Conservation (phyloP, 1,140 invertebrate genomes). For the Drosophila pruinosa region DNA sequence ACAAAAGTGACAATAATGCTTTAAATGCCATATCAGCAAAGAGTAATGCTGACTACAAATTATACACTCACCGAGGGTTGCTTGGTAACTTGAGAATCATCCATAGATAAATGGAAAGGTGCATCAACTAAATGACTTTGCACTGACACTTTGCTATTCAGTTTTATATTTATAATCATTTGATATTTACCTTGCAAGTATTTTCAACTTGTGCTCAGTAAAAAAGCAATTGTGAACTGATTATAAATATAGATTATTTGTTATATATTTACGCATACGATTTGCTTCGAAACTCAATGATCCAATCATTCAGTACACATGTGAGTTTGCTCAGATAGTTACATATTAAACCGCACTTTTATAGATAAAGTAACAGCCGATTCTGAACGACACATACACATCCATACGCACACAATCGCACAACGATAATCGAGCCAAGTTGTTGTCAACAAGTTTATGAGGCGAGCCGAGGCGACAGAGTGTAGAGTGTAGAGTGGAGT, state of each 20-base stretch:
- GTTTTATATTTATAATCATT: not conserved
- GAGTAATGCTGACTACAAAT: slow-evolving; percentile 74
- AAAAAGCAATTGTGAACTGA: not conserved
- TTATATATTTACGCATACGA: not conserved
- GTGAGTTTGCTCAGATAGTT: not conserved
- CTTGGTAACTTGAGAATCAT: slow-evolving; percentile 1
- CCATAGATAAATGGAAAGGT: too few relatives aligned
- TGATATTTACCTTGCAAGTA: not conserved
- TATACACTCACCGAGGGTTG: slow-evolving; percentile 46
- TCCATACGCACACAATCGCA: slow-evolving; percentile 23
- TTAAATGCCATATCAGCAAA: slow-evolving; percentile 77
- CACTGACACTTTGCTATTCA: not conserved
- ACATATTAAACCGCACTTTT: slow-evolving; percentile 24
- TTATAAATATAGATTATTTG: not conserved
- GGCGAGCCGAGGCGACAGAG: not conserved
- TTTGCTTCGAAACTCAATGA: slow-evolving; percentile 20
- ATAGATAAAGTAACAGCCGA: slow-evolving; percentile 72
- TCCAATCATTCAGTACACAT: not conserved
- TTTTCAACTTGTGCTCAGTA: not conserved
- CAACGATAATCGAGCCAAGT: slow-evolving; percentile 50
- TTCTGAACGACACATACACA: slow-evolving; percentile 47
- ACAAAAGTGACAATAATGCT: slow-evolving; percentile 60
- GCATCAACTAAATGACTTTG: not conserved
- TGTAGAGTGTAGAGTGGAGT: too few relatives aligned
- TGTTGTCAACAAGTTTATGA: slow-evolving; percentile 75